These are phyloP conservation scores for Pterocles orientalis DNA, from an alignment of 2,113 vertebrate species.

Conservation along the genomic window DNA sequence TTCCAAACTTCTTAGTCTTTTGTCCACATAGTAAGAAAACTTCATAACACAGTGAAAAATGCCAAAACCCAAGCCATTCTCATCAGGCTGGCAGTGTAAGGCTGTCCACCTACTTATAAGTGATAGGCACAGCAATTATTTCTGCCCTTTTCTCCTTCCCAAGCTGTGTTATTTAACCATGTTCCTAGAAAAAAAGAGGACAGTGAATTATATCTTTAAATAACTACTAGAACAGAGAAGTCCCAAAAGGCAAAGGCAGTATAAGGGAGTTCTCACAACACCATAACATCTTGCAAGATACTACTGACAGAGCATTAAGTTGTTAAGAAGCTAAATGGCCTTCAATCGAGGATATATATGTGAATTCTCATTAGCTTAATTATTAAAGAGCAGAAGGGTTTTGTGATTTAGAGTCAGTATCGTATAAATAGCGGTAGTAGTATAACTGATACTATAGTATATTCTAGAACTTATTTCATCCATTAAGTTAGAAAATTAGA, in stretches of 20 bases:
- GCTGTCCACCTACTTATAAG: not conserved
- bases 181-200: not conserved
- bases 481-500: not conserved
- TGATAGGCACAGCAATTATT: not conserved
- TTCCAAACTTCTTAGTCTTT: not conserved
- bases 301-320: not conserved
- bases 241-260: not conserved
- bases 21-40: not conserved
- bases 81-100: not conserved
- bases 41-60: not conserved
- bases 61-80: not conserved
- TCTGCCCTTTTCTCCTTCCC: not conserved
- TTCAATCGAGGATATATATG: not conserved
- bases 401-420: not conserved
- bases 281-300: not conserved
- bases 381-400: not conserved
- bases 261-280: not conserved
- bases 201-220: not conserved
- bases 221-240: not conserved
- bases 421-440: not conserved
- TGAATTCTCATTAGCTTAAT: not conserved
- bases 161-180: not conserved
- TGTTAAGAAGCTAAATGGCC: not conserved
- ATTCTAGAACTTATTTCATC: not conserved
- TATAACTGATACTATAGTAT: not conserved